A percentile compares a stretch with the other conserved stretches of the same genome.
phyloP scores from a whole-genome alignment of 2,113 vertebrate species.

The Cyrtonyx montezumae region DNA sequence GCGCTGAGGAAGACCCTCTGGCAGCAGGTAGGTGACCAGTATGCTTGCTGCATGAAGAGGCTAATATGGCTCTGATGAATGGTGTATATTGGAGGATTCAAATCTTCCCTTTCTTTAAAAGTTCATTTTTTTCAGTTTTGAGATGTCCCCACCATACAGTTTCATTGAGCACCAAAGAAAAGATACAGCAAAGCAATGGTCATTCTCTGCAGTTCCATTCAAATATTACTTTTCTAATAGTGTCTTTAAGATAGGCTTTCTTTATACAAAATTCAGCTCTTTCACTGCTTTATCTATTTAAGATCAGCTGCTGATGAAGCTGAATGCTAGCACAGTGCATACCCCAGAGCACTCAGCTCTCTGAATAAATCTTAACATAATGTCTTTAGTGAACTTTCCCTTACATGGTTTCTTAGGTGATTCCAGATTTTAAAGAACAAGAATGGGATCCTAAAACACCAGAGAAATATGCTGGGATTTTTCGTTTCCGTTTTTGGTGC shows the following conservation, averaged over 20 bases:
- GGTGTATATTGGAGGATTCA: not conserved
- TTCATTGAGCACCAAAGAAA: not conserved
- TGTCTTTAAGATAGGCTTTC: not conserved
- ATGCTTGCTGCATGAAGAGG: not conserved
- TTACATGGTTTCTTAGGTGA: constrained; percentile 79
- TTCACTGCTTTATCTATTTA: not conserved
- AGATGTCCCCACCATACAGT: not conserved
- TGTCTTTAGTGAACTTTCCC: not conserved
- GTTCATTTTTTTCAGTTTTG: not conserved
- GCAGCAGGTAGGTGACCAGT: constrained; percentile 79
- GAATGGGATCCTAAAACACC: constrained; percentile 87
- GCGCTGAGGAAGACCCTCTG: constrained; percentile 86
- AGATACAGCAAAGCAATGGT: not conserved
- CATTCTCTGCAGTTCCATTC: not conserved
- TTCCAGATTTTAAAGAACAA: constrained; percentile 87
- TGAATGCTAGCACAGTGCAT: not conserved
- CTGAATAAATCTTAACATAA: not conserved
- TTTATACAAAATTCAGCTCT: not conserved
- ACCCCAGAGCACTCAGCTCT: not conserved
- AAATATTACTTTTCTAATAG: not conserved
- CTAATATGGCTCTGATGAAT: not conserved
- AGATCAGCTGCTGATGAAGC: not conserved
- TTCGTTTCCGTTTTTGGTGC: constrained; percentile 93
- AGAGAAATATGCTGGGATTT: constrained; percentile 89
- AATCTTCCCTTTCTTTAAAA: not conserved